Percentiles rank a stretch among this genome's conserved stretches.
These are phyloP conservation scores for Aphaenogaster floridana DNA, from an alignment of 1,140 invertebrate species.

Conservation along the genomic window DNA sequence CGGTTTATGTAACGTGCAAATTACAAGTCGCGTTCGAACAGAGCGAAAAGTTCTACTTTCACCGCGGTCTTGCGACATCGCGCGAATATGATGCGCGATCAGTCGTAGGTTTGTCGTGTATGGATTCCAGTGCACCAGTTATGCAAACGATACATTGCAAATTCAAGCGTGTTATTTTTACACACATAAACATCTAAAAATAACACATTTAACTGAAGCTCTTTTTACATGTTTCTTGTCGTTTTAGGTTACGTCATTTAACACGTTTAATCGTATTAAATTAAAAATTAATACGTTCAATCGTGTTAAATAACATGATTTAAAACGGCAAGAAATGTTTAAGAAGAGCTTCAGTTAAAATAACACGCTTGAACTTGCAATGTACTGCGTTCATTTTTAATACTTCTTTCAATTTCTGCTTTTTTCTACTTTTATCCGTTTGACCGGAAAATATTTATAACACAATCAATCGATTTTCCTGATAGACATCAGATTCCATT, in stretches of 20 bases:
- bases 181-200: too few species aligned
- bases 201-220: too few species aligned
- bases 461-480: not conserved
- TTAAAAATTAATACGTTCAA: too few species aligned
- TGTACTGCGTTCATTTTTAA: not conserved
- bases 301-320: too few species aligned
- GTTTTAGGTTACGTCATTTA: too few species aligned
- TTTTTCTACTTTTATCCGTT: not conserved
- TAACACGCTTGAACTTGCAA: not conserved
- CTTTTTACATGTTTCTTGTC: too few species aligned
- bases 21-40: conserved; percentile 15
- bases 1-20: conserved; percentile 17
- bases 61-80: conserved; percentile 26
- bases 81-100: conserved; percentile 1
- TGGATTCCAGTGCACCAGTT: not conserved
- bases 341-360: too few species aligned
- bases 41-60: conserved; percentile 53
- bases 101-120: not conserved
- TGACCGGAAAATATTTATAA: not conserved
- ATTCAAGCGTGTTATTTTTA: too few species aligned
- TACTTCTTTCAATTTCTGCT: not conserved
- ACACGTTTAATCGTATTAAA: too few species aligned
- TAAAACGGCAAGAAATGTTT: too few species aligned
- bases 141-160: not conserved
- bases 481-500: not conserved